Base-by-base conservation (phyloP, 2,888 invertebrate genomes). In the Nomada hirtipes region DNA sequence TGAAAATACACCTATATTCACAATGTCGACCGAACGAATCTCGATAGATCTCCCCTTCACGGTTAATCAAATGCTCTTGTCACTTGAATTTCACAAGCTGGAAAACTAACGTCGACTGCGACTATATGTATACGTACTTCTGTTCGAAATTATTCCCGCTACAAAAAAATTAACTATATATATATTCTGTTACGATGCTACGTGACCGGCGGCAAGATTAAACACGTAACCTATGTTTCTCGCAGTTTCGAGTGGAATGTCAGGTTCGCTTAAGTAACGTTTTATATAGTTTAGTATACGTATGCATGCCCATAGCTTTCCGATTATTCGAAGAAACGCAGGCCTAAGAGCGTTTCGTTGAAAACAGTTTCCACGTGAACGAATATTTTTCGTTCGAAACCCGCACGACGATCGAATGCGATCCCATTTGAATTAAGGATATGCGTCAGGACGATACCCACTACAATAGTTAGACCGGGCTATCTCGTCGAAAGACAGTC, bases 401-500 rank as follows among this genome's bases (percentile, higher is more conserved):
- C 76, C 72, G 78, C 74, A 72, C 71, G 74, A 70, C 18, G 20
- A 55, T 26, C 29, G 65, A 76, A 44, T 23, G 18, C 60, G 76
- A 55, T 67, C 70, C 26, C 29, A 60, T 53, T 55, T 47, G 44
- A 29, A 72, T 63, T 63, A 63, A 86, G 83, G 73, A 11, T 11
- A 26, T 53, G 26, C 29, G 59, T 72, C 79, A 71, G 65, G 77
- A 86, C 86, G 71, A 72, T 83, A 80, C 36, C 83, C 86, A 74
- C 68, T 83, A 44, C 67, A 60, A 81, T 80, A 86, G 79, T 86
- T 86, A 86, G 86, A 86, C 86, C 86, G 88, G 86, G 88, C 88
- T 86, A 83, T 83, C 79, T 86, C 70, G 76, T 79, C 79, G 77
- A 85, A 83, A 74, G 77, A 86, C 88, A 76, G 61, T 88, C 67